Conservation (phyloP, 2,797 vertebrate genomes). For the Mormyrops attenuatus region DNA sequence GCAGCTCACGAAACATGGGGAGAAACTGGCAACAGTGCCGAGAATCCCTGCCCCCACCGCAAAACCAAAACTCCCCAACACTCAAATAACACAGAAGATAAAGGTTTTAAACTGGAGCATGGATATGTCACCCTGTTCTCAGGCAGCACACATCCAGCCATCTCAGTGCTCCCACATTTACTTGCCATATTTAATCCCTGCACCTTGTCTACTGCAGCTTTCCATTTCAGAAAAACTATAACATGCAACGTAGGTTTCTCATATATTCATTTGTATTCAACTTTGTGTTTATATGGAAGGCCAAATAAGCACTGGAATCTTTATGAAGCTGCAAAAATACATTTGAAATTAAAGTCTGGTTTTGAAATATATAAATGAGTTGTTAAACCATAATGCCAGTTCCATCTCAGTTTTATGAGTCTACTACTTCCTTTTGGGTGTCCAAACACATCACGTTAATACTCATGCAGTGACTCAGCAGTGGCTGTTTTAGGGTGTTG, state of each 20-base stretch:
- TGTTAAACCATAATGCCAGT: background rate
- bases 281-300: background rate
- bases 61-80: background rate
- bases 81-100: background rate
- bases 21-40: background rate
- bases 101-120: background rate
- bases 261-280: background rate
- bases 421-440: background rate
- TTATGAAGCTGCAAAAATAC: background rate
- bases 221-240: background rate
- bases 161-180: background rate
- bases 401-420: background rate
- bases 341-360: background rate
- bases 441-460: background rate
- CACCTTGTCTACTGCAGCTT: background rate
- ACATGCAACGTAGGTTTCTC: background rate
- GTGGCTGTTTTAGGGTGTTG: background rate
- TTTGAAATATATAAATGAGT: background rate
- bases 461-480: background rate
- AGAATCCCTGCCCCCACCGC: background rate
- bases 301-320: background rate
- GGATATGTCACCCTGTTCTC: background rate
- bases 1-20: background rate
- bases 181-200: background rate
- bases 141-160: background rate